phyloP scores from a whole-genome alignment of 2,113 vertebrate genomes.

The Indicator maculatus region DNA sequence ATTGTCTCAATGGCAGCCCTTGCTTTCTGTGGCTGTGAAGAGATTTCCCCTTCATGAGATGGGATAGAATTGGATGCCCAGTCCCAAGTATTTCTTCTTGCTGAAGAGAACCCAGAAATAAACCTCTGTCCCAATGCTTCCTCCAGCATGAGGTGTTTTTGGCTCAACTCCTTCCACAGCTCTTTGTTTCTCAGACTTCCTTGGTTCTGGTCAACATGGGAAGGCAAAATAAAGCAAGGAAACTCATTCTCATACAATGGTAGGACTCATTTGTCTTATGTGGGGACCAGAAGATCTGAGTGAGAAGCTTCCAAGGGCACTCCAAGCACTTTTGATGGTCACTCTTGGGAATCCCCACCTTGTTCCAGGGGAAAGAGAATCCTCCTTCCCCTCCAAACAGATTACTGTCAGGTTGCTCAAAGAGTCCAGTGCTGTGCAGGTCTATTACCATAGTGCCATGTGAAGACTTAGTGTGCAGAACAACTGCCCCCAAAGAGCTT shows the following conservation, averaged over 20 bases:
- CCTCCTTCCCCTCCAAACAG: neutral
- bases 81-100: neutral
- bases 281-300: neutral
- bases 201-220: constrained; percentile 34
- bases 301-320: neutral
- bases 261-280: neutral
- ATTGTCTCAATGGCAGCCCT: neutral
- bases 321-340: neutral
- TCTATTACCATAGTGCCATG: neutral
- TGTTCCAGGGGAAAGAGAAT: neutral
- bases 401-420: neutral
- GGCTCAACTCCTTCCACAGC: neutral
- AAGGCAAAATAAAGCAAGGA: constrained; percentile 57
- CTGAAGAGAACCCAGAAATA: constrained; percentile 14
- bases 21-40: neutral
- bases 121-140: neutral
- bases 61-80: neutral
- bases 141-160: neutral
- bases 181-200: constrained; percentile 55
- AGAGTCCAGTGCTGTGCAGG: neutral
- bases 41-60: neutral
- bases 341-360: neutral
- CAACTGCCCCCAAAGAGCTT: neutral
- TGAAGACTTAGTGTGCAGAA: neutral
- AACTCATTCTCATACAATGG: neutral